Conservation (phyloP, 2,113 vertebrate genomes). For the Urocynchramus pylzowi region DNA sequence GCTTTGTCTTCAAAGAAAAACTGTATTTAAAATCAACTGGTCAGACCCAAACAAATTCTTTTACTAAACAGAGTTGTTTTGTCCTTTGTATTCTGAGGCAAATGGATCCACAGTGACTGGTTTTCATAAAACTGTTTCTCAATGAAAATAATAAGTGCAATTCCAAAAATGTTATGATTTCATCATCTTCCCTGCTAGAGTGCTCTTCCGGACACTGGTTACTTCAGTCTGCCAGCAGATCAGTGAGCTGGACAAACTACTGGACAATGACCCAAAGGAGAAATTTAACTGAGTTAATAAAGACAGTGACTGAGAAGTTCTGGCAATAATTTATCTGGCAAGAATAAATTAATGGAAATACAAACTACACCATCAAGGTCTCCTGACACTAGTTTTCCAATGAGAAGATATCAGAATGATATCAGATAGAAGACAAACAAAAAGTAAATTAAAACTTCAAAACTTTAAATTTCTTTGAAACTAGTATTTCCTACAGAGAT, state of each 20-base stretch:
- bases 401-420: background rate
- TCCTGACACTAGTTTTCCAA: background rate
- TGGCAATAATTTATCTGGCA: constrained; percentile 28
- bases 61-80: background rate
- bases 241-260: background rate
- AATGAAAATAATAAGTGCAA: background rate
- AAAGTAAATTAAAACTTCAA: background rate
- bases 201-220: background rate
- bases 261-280: constrained; percentile 22
- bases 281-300: background rate
- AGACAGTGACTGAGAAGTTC: background rate
- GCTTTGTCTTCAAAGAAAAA: constrained; percentile 12
- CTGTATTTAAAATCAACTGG: background rate
- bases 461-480: background rate
- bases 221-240: background rate
- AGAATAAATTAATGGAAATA: constrained; percentile 28
- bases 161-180: background rate
- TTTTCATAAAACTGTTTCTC: constrained; percentile 9
- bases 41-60: constrained; percentile 18
- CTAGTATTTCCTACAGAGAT: background rate
- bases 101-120: background rate
- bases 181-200: background rate
- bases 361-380: background rate
- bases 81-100: background rate
- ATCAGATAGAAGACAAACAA: background rate